Conservation (phyloP, 2,113 vertebrate species). For the Chunga burmeisteri region DNA sequence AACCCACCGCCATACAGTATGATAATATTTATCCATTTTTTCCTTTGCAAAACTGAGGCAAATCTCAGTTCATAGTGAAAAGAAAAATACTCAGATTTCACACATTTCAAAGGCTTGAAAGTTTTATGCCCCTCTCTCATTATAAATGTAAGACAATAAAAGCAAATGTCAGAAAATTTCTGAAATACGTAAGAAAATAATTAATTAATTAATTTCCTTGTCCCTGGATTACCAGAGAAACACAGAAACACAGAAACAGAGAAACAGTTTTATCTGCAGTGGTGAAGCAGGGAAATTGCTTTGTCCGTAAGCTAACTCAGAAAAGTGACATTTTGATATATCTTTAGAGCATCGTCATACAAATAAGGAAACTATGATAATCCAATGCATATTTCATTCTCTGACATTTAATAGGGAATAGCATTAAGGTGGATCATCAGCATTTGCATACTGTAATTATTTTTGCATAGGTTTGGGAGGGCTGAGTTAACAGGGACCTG, state of each 20-base stretch:
- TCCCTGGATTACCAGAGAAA: neutral
- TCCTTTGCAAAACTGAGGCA: neutral
- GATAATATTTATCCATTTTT: neutral
- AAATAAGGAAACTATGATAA: neutral
- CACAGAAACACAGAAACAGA: neutral
- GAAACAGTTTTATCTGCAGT: neutral
- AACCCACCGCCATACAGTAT: too few species aligned
- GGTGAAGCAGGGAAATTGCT: neutral
- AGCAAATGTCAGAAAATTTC: neutral
- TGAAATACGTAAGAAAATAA: neutral
- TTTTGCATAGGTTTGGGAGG: conserved; percentile 14
- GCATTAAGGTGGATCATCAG: conserved; percentile 21
- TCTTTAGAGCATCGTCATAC: neutral
- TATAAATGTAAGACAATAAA: neutral
- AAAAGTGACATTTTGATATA: neutral
- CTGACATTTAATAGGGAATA: conserved; percentile 28
- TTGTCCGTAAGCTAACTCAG: neutral
- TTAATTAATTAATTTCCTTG: neutral
- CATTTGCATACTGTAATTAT: conserved; percentile 56
- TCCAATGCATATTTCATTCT: neutral
- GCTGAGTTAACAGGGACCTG: conserved; percentile 13
- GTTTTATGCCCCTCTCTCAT: neutral
- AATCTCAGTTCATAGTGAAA: neutral
- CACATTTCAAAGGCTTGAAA: neutral
- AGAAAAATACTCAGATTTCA: neutral